A percentile compares a stretch with the other conserved stretches of the same genome.
These are phyloP conservation scores for Crax fasciolata DNA, from an alignment of 2,797 vertebrate genomes.

Conservation along the genomic window DNA sequence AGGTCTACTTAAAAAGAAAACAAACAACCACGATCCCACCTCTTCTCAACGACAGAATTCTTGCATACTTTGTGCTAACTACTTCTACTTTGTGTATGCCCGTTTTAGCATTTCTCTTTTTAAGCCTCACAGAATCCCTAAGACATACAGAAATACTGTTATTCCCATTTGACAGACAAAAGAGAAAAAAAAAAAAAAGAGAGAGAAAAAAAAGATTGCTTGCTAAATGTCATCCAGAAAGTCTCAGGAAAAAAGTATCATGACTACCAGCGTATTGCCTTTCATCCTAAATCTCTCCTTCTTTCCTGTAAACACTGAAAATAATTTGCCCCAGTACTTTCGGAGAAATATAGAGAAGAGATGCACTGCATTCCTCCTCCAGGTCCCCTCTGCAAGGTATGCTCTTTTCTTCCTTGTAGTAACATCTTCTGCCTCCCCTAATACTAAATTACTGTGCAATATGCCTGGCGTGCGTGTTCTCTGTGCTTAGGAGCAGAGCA, in stretches of 20 bases:
- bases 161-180: neutral
- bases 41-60: neutral
- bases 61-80: neutral
- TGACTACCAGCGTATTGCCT: neutral
- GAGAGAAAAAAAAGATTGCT: neutral
- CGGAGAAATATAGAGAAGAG: neutral
- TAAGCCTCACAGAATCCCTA: neutral
- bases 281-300: neutral
- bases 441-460: neutral
- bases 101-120: neutral
- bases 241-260: neutral
- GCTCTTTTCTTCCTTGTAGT: neutral
- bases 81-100: neutral
- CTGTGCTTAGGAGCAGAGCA: rapidly evolving
- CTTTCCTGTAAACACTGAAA: neutral
- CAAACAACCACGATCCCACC: neutral
- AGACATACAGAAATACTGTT: neutral
- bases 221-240: neutral
- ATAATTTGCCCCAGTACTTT: neutral
- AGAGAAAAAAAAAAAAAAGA: neutral
- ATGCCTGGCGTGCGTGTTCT: rapidly evolving
- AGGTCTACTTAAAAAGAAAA: neutral
- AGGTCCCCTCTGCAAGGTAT: neutral
- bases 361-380: neutral
- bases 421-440: neutral